Evolutionary conservation across 37 sponge, comb jelly and placozoan genomes (phyloP).

Genomic region (Mnemiopsis leidyi): DNA sequence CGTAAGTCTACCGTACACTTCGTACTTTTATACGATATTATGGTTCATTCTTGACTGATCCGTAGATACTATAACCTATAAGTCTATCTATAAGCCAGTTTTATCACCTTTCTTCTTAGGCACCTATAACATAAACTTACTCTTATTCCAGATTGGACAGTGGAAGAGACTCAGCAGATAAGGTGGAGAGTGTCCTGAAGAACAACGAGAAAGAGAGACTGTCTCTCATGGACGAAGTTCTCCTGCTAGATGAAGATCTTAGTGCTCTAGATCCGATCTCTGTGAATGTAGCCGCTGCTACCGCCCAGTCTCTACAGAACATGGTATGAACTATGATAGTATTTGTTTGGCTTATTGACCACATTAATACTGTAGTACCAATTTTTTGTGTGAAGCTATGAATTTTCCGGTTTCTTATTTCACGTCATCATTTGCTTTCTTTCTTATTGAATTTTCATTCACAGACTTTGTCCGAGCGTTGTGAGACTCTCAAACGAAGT

Average conservation of each 20-base stretch:
- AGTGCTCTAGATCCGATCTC: conserved; percentile 35
- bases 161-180: background rate
- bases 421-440: too few relatives aligned
- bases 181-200: conserved; percentile 30
- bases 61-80: too few relatives aligned
- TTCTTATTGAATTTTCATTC: background rate
- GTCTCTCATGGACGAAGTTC: background rate
- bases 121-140: too few relatives aligned
- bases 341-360: background rate
- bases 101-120: too few relatives aligned
- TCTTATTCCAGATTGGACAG: background rate
- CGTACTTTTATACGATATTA: too few relatives aligned
- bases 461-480: background rate
- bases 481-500: background rate
- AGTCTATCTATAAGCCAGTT: background rate
- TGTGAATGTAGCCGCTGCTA: conserved; percentile 45
- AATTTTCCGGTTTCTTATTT: background rate
- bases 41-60: too few relatives aligned
- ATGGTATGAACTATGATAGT: background rate
- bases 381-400: too few relatives aligned
- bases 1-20: too few relatives aligned
- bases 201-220: conserved; percentile 35
- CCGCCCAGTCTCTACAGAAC: conserved; percentile 28
- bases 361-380: background rate
- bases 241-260: conserved; percentile 24